Base-by-base conservation (phyloP, 2,888 invertebrate species). In the Carpatolechia fugitivella region DNA sequence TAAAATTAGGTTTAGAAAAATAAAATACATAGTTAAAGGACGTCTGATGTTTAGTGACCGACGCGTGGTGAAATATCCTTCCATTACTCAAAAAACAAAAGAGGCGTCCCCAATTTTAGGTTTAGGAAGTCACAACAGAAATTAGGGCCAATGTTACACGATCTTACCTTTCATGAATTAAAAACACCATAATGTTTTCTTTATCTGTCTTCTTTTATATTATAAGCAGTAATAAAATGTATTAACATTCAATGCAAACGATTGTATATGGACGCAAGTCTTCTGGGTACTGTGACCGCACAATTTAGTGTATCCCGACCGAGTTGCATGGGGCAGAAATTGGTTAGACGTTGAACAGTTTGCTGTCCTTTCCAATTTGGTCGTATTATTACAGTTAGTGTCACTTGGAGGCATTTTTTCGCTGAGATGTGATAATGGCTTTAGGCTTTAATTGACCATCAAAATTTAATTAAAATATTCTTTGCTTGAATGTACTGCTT, bases 401-500 rank as follows among this genome's bases (percentile, higher is more conserved):
- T 62, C 57, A 60, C 62, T 57, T 57, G 57, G 56, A 56, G 18
- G 56, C 54, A 56, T 54, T 79, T 80, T 69, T 72, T 80, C 68
- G 68, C 72, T 69, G 71, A 74, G 78, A 80, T 82, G 82, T 82
- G 77, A 80, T 80, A 81, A 69, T 70, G 85, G 86, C 80, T 85
- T 86, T 85, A 85, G 85, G 82, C 85, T 83, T 77, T 86, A 85
- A 85, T 86, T 87, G 83, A 82, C 82, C 66, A n/a, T 14, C 18
- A 48, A 46, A 18, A 41, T 11, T 11, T 10, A 3, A 3, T 20
- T 18, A 49, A 24, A 49, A 31, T 20, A 18, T 16, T 10, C 36
- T 36, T 50, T 35, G 13, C 31, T 35, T 35, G 5, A 38, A 38
- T 38, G 33, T 29, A 44, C 49, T 31, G 49, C n/a, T 49, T 49